Base-by-base conservation (phyloP, 1,140 invertebrate genomes). In the Heliconius melpomene region DNA sequence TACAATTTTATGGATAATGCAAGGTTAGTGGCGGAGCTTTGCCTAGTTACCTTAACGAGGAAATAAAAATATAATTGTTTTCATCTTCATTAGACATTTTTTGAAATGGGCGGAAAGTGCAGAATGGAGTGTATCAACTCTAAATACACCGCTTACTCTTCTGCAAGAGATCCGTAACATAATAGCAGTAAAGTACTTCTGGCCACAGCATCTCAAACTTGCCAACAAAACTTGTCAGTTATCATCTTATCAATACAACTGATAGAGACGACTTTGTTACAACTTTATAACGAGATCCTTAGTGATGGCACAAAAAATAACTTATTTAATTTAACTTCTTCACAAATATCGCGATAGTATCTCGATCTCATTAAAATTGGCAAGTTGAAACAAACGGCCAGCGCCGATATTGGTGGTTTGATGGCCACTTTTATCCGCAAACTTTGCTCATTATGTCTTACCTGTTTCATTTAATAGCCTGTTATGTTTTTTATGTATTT, bases 321-420 rank as follows among this genome's bases (percentile, higher is more conserved):
- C 77, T 86, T 86, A 86, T 86, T 84, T 86, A 84, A 86, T 86
- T 82, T 81, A 86, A 86, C 82, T 86, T 85, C 78, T 66, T 77
- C 60, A 81, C 83, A 80, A 85, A 86, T 80, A 84, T 79, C 38
- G 80, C 75, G 83, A 83, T 85, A 86, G 77, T 82, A 85, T 85
- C 83, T 74, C 75, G 74, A 83, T 84, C 79, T 84, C 84, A 82
- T 85, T 85, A 85, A 85, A 85, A 81, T 85, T 79, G 83, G 71
- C 72, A 77, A 77, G 82, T 77, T 71, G 78, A 74, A 71, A 78
- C 75, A 84, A 79, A 78, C 81, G 72, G 75, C 46, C 79, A 54
- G 18, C 29, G n/a, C 36, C 71, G 36, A 77, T 83, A 80, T 83
- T 79, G 77, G 82, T 80, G 74, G 40, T 66, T 74, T 60, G 36